Evolutionary conservation across 2,797 vertebrate species (phyloP).

Genomic region (Paratrypauchen microcephalus): DNA sequence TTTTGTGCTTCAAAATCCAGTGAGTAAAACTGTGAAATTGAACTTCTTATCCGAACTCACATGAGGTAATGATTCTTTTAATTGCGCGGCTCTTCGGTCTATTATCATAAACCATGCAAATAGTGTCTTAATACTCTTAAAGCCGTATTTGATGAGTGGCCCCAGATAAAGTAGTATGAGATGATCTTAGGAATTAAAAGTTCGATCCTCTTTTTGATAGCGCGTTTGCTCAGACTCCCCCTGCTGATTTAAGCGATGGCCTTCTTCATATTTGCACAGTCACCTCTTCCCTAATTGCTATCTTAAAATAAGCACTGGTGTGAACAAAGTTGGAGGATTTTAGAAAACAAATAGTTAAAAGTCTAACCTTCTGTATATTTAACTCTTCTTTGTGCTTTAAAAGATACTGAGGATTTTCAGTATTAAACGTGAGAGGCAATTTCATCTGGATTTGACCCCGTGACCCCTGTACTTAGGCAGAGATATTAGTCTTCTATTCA

Average conservation of each 20-base stretch:
- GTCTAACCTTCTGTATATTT: constrained; percentile 40
- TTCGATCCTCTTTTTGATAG: constrained; percentile 45
- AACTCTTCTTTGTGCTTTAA: constrained; percentile 55
- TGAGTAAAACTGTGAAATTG: constrained; percentile 19
- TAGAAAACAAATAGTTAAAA: constrained; percentile 36
- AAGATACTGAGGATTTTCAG: constrained; percentile 67
- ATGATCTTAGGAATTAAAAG: constrained; percentile 43
- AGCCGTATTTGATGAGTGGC: constrained; percentile 48
- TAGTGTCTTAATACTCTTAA: constrained; percentile 37
- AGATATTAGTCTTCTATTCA: constrained; percentile 71
- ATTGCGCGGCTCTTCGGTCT: constrained; percentile 28
- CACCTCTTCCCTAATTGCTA: constrained; percentile 7
- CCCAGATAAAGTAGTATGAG: constrained; percentile 45
- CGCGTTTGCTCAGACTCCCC: constrained; percentile 35
- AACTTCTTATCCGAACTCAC: constrained; percentile 36
- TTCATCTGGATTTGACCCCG: constrained; percentile 73
- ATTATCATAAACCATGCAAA: constrained; percentile 38
- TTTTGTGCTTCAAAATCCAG: constrained; percentile 12
- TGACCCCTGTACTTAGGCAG: constrained; percentile 63
- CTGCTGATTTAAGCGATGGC: constrained; percentile 12
- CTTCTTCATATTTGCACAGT: constrained; percentile 23
- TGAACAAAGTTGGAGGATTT: constrained; percentile 1
- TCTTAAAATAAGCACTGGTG: constrained; percentile 18
- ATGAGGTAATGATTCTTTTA: constrained; percentile 35
- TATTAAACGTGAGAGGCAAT: constrained; percentile 76